Percentiles rank a stretch among this genome's conserved stretches.
Conservation (phyloP, 2,797 vertebrate species). For the Syngnathus acus region DNA sequence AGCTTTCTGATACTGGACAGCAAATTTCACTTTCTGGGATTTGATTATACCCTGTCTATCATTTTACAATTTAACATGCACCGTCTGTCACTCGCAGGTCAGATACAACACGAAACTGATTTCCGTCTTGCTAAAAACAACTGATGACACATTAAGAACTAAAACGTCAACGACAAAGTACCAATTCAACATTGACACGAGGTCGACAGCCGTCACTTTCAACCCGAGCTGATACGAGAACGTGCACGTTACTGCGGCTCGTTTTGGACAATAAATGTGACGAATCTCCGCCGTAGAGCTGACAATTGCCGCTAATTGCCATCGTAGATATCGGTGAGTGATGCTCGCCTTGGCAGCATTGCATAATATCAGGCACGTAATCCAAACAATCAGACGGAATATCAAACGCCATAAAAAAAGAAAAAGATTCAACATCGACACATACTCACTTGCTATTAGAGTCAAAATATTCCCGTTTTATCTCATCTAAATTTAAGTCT, state of each 20-base stretch:
- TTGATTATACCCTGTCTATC: no score
- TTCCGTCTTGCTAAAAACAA: background rate
- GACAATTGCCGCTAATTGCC: conserved; percentile 40
- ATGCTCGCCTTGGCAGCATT: conserved; percentile 17
- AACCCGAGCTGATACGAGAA: background rate
- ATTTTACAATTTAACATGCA: background rate
- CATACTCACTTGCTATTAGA: no score
- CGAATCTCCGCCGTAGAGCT: conserved; percentile 25
- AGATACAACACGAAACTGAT: background rate
- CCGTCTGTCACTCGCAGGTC: background rate
- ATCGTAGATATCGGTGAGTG: conserved; percentile 37
- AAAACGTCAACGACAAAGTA: background rate
- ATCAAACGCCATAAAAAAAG: background rate
- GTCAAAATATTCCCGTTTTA: no score
- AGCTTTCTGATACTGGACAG: no score
- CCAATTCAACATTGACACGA: background rate
- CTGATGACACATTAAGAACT: background rate
- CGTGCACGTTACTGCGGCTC: conserved; percentile 24
- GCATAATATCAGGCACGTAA: conserved; percentile 15
- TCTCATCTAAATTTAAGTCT: no score
- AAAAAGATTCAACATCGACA: no score
- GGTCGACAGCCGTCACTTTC: background rate
- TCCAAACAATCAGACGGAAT: background rate
- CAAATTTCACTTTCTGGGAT: background rate
- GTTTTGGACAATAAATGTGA: conserved; percentile 34